These are phyloP conservation scores for Meiosimyza decipiens DNA, from an alignment of 2,888 invertebrate species.

Conservation along the genomic window DNA sequence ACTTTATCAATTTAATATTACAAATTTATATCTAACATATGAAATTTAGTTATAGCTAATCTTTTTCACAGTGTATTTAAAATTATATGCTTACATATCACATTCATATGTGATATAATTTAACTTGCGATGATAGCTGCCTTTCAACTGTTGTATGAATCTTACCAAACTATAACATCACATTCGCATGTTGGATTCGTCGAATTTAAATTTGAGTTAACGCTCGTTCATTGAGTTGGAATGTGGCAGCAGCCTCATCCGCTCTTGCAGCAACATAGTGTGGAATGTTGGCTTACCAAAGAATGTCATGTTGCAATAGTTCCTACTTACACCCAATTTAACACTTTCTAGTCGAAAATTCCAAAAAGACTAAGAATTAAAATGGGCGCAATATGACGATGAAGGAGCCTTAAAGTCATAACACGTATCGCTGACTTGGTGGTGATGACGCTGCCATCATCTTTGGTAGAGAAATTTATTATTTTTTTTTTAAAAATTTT, in stretches of 20 bases:
- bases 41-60: too few relatives aligned
- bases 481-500: too few relatives aligned
- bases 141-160: conserved; percentile 30
- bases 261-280: too few relatives aligned
- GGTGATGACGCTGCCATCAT: too few relatives aligned
- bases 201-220: conserved; percentile 26
- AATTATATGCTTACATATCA: conserved; percentile 10
- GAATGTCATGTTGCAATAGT: not conserved
- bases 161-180: conserved; percentile 27
- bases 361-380: not conserved
- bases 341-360: not conserved
- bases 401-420: conserved; percentile 3
- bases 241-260: not conserved
- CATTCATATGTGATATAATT: conserved; percentile 10
- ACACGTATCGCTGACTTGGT: conserved; percentile 20
- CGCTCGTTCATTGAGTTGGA: not conserved
- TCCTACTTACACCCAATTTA: not conserved
- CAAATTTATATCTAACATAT: too few relatives aligned
- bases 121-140: conserved; percentile 29
- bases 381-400: not conserved
- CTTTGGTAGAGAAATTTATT: too few relatives aligned
- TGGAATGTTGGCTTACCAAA: too few relatives aligned
- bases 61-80: not conserved
- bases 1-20: too few relatives aligned
- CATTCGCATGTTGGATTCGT: conserved; percentile 16